A percentile compares a stretch with the other conserved stretches of the same genome.
Conservation (phyloP, 2,888 invertebrate genomes). For the Cerceris ruficornis region DNA sequence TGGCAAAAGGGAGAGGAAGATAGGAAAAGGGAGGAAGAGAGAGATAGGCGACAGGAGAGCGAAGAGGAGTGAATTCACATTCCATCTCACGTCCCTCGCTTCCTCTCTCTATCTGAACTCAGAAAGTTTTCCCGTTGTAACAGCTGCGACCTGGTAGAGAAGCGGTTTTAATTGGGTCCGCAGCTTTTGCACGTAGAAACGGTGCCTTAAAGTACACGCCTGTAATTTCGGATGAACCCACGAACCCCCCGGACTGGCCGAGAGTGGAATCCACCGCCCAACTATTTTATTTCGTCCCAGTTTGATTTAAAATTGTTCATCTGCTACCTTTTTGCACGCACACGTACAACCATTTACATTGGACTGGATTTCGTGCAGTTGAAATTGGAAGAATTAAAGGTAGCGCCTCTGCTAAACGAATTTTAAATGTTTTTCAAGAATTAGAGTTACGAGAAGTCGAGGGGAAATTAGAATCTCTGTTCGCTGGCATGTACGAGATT, state of each 20-base stretch:
- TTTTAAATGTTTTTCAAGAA: no score
- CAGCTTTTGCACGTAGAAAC: constrained; percentile 52
- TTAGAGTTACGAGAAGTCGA: no score
- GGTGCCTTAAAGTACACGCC: constrained; percentile 46
- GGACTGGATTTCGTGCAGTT: no score
- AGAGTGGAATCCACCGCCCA: constrained; percentile 7
- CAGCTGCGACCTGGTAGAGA: constrained; percentile 69
- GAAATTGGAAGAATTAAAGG: no score
- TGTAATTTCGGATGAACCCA: constrained; percentile 51
- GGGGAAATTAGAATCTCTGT: no score
- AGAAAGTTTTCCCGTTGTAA: constrained; percentile 69
- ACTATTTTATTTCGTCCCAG: constrained; percentile 19
- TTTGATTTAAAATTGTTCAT: constrained; percentile 26
- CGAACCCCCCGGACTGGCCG: constrained; percentile 7
- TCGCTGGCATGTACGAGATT: no score
- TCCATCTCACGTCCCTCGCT: constrained; percentile 53
- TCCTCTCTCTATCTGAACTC: constrained; percentile 53
- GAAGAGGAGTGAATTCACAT: constrained; percentile 52
- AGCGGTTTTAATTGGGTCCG: constrained; percentile 73
- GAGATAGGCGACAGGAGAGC: constrained; percentile 9
- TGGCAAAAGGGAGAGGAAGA: not conserved
- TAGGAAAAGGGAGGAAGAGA: no score
- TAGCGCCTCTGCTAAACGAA: no score
- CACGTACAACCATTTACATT: no score
- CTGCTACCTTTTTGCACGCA: not conserved